phyloP scores from a whole-genome alignment of 2,113 vertebrate genomes.

The Python bivittatus region DNA sequence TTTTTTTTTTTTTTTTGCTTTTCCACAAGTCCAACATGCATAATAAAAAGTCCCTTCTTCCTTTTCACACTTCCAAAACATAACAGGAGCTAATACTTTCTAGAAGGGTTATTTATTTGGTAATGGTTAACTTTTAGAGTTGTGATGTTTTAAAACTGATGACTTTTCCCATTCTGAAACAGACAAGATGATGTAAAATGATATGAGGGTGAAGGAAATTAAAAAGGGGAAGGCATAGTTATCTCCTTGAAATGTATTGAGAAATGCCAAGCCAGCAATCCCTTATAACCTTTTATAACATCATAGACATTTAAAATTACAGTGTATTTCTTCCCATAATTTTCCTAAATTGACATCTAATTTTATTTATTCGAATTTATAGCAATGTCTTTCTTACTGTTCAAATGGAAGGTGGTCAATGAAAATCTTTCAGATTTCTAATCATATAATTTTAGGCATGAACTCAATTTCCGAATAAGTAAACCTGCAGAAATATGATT shows the following conservation, averaged over 20 bases:
- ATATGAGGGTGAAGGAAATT: conserved; percentile 3
- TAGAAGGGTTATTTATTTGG: conserved; percentile 30
- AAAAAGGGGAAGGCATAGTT: conserved; percentile 52
- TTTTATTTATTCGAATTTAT: conserved; percentile 55
- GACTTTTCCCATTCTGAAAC: conserved; percentile 42
- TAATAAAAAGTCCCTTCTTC: background rate
- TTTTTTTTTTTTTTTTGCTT: background rate
- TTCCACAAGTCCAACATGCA: background rate
- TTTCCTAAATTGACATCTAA: conserved; percentile 67
- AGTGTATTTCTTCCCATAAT: conserved; percentile 37
- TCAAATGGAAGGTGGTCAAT: conserved; percentile 50
- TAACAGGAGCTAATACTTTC: background rate
- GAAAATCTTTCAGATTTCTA: conserved; percentile 51
- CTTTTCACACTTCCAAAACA: background rate
- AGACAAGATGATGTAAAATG: conserved; percentile 1
- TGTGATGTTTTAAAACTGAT: conserved; percentile 7
- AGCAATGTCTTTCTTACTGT: conserved; percentile 52
- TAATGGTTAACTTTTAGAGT: conserved; percentile 22
- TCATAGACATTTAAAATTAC: conserved; percentile 42
- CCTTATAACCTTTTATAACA: conserved; percentile 54
- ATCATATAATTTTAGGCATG: conserved; percentile 47
- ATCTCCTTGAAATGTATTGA: conserved; percentile 47
- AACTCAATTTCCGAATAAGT: conserved; percentile 41
- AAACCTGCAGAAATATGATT: background rate
- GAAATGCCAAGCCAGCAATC: conserved; percentile 53